Evolutionary conservation across 2,113 vertebrate species (phyloP), one percentile per base, ranked within the genome.

Genomic region (Pteronura brasiliensis): DNA sequence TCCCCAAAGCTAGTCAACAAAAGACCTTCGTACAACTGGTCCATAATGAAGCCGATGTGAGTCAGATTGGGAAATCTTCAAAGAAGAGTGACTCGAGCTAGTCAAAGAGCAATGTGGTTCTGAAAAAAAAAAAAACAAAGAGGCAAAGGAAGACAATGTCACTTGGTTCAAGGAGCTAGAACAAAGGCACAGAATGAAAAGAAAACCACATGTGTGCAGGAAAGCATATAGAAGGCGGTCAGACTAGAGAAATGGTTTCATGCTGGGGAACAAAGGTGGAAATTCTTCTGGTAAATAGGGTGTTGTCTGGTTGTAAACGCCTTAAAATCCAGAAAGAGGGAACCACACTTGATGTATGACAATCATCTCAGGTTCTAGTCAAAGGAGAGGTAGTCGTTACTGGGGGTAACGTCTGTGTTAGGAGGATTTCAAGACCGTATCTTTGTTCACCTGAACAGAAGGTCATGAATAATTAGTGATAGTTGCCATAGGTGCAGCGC

Each of bases 401-500:
- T 1, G 6, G 52, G 9, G n/a, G n/a, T n/a, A n/a, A n/a, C n/a
- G 1, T 81, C 39, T 90, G 21, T 1, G 34, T 39, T 44, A 90
- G 29, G 31, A 18, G 55, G 15, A 80, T 17, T 74, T 21, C 20
- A 69, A 79, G 47, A 42, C 10, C 0, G 0, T 76, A 17, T 29
- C 52, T 96, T 88, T 88, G 21, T 92, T 85, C 55, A 69, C 36
- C 71, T 77, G 74, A 52, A 82, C 47, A 80, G 47, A 87, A 21
- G 59, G 44, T 80, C 69, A 4, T 27, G 36, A 90, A 42, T 85
- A 81, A 14, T 47, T 89, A 52, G 39, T 69, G 79, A 21, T 27
- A 57, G 88, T 2, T 6, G 14, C 39, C 9, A 0, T 25, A 3
- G 34, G 55, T 42, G 7, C 21, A 29, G 39, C 20, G 3, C 0